A percentile compares a stretch with the other conserved stretches of the same genome.
Conservation (phyloP, 2,888 invertebrate species). For the Synergus gifuensis region DNA sequence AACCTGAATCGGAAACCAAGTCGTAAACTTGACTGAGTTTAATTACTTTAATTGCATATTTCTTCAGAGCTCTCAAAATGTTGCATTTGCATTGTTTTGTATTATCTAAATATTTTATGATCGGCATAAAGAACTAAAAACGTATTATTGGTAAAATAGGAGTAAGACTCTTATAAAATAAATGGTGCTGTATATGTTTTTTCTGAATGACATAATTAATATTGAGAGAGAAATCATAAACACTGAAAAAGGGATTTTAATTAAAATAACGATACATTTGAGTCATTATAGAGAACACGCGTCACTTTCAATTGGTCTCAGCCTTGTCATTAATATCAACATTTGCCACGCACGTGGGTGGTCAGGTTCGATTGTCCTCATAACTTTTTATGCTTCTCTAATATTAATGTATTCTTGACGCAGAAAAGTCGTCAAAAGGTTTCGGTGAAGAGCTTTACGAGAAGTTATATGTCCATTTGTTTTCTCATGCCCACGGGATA, state of each 20-base stretch:
- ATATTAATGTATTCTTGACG: conserved; percentile 39
- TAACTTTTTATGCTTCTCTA: conserved; percentile 49
- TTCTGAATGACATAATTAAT: background rate
- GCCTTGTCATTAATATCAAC: conserved; percentile 55
- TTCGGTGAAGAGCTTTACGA: conserved; percentile 3
- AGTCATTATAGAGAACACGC: background rate
- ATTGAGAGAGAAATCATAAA: background rate
- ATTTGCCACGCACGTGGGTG: conserved; percentile 69
- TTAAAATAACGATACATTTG: conserved; percentile 11
- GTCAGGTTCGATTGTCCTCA: conserved; percentile 58
- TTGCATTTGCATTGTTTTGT: background rate
- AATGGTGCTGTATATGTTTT: too few relatives aligned
- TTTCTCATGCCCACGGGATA: background rate
- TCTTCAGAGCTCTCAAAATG: conserved; percentile 32
- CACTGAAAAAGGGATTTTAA: background rate
- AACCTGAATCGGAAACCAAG: background rate
- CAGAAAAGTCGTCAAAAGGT: conserved; percentile 35
- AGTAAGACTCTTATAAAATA: too few relatives aligned
- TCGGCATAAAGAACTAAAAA: background rate
- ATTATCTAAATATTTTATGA: conserved; percentile 24
- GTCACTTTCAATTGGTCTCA: conserved; percentile 51
- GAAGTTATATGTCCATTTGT: conserved; percentile 15
- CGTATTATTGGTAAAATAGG: too few relatives aligned
- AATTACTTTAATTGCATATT: conserved; percentile 25
- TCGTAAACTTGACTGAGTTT: background rate